Conservation (phyloP, 2,888 invertebrate species). For the Dryobota labecula region DNA sequence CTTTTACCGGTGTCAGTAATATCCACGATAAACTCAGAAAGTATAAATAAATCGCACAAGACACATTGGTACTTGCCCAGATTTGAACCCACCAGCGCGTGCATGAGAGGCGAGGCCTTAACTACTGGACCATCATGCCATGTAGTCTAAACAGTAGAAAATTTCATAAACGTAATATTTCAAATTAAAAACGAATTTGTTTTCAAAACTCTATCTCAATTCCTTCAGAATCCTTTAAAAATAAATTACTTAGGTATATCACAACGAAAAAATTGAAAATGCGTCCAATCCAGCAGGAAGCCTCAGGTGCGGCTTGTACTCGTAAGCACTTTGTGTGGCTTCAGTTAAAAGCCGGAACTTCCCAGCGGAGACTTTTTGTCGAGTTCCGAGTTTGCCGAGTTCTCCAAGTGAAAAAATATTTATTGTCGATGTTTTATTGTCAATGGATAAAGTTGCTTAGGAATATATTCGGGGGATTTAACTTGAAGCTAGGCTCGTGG, state of each 20-base stretch:
- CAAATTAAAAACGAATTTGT: background rate
- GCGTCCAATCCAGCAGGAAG: background rate
- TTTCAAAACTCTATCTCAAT: background rate
- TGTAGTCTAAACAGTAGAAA: too few species aligned
- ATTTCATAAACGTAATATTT: too few species aligned
- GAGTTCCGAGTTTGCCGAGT: conserved; percentile 12
- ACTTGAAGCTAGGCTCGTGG: conserved; percentile 4
- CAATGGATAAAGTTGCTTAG: conserved; percentile 44
- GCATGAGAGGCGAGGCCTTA: too few species aligned
- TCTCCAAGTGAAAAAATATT: conserved; percentile 15
- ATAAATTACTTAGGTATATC: background rate
- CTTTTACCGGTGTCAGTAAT: too few species aligned
- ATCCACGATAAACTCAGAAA: too few species aligned
- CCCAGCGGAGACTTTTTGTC: conserved; percentile 10
- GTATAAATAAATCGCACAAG: too few species aligned
- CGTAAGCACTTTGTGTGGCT: conserved; percentile 13
- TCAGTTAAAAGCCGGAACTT: conserved; percentile 42
- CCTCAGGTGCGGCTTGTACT: conserved; percentile 39
- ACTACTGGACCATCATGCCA: too few species aligned
- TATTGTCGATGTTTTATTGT: conserved; percentile 50
- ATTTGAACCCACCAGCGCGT: too few species aligned
- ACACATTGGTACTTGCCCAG: too few species aligned
- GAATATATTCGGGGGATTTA: conserved; percentile 33
- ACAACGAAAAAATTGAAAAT: conserved; percentile 12
- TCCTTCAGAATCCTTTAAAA: background rate